Evolutionary conservation across 2,888 invertebrate genomes (phyloP).

Genomic region (Liopterus haemorrhoidalis): DNA sequence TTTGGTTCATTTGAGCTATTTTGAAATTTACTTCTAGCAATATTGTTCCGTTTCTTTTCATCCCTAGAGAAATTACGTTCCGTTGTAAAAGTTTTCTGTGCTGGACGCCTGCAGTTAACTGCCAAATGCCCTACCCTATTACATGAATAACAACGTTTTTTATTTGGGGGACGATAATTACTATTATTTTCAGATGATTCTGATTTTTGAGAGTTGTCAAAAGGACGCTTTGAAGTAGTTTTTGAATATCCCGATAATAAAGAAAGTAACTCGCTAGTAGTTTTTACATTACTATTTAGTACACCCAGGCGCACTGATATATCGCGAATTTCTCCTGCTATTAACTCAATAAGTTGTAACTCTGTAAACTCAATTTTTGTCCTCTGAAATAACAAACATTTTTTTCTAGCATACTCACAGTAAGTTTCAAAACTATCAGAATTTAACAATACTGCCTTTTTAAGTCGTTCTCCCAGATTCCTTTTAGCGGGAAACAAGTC

Average conservation of each 20-base stretch:
- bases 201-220: not conserved
- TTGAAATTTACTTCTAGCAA: too few species aligned
- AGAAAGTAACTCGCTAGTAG: not conserved
- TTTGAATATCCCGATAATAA: not conserved
- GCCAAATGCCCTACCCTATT: not conserved
- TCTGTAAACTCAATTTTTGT: not conserved
- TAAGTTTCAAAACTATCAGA: constrained; percentile 6
- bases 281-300: not conserved
- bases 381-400: not conserved
- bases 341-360: not conserved
- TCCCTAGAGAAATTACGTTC: too few species aligned
- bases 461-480: constrained; percentile 2
- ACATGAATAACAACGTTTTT: not conserved
- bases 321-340: not conserved
- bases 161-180: not conserved
- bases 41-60: too few species aligned
- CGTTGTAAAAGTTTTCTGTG: too few species aligned
- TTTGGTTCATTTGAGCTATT: too few species aligned
- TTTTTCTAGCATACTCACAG: constrained; percentile 9
- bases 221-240: not conserved
- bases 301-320: not conserved
- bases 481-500: constrained; percentile 8
- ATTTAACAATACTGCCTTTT: constrained; percentile 1
- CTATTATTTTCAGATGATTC: not conserved
- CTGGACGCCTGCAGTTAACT: not conserved